Evolutionary conservation across 37 sponge, comb jelly and placozoan species (phyloP), one percentile per base, ranked within the genome.

Genomic region (Ephydatia muelleri): DNA sequence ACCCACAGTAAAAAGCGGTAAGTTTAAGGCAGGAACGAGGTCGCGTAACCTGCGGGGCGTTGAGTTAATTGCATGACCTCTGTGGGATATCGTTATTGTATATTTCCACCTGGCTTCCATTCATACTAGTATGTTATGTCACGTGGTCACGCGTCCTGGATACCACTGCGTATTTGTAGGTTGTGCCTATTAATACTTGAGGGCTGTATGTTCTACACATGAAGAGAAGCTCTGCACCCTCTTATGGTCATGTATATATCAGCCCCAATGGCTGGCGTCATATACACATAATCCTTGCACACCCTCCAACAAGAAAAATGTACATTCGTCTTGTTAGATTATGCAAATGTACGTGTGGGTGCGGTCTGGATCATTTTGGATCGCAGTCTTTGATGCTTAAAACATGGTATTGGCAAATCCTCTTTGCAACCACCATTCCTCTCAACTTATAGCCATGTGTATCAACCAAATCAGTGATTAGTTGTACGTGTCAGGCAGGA

Each of bases 1-100:
- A n/a, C n/a, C n/a, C n/a, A n/a, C n/a, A n/a, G n/a, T n/a, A n/a
- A n/a, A 95, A 86, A 92, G 48, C 73, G 43, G 34, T 92, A 95
- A 35, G 94, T 92, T 38, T 95, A 97, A 65, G 37, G 88, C n/a
- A 89, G 83, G 87, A 93, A 92, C 22, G 28, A 86, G 65, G 35
- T 19, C 11, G 28, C 35, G 23, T 47, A 14, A 16, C 11, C 16
- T 14, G n/a, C 19, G 30, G 21, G 16, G 73, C 30, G 11, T 27
- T 72, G 21, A 19, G 16, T 0, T 28, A 19, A 21, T 33, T 12
- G n/a, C n/a, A n/a, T n/a, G n/a, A n/a, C n/a, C n/a, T n/a, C n/a
- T 16, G 27, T 67, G 14, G 16, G 27, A 48, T 22, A 19, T 16
- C 25, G 25, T 14, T 48, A 14, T 26, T 72, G 22, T 22, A 65